Conservation (phyloP, 2,888 invertebrate genomes). For the Caenorhabditis afra region DNA sequence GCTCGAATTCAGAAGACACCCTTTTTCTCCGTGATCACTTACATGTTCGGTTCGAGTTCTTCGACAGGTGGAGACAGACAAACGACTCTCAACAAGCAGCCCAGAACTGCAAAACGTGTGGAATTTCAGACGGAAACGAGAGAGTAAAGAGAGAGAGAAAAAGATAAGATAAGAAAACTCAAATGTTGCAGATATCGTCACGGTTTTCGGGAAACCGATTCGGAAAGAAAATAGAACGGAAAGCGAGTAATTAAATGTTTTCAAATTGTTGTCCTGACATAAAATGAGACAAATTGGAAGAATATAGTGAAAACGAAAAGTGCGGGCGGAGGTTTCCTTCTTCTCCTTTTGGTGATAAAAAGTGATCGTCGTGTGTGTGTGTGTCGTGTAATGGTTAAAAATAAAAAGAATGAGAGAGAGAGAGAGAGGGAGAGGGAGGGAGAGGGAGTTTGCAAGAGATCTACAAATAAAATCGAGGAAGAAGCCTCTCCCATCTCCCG, state of each 20-base stretch:
- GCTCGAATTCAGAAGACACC: conserved; percentile 8
- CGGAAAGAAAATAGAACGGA: neutral
- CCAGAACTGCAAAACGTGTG: conserved; percentile 40
- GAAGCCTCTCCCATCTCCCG: conserved; percentile 7
- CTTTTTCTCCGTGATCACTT: neutral
- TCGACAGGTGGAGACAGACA: conserved; percentile 18
- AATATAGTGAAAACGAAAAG: too few relatives aligned
- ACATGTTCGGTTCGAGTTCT: conserved; percentile 13
- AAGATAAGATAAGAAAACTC: conserved; percentile 39
- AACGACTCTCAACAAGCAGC: conserved; percentile 41
- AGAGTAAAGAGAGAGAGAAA: conserved; percentile 3
- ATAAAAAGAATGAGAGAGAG: conserved; percentile 9
- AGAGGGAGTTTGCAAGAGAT: conserved; percentile 47
- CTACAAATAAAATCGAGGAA: conserved; percentile 51
- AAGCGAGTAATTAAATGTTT: neutral
- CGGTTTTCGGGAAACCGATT: conserved; percentile 25
- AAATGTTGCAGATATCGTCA: conserved; percentile 49
- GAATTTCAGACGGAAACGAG: conserved; percentile 16
- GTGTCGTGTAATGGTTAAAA: conserved; percentile 1
- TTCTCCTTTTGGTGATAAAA: neutral
- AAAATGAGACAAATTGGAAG: too few relatives aligned
- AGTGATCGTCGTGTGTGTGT: neutral
- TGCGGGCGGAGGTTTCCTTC: too few relatives aligned
- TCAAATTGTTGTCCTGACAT: conserved; percentile 1
- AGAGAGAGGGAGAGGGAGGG: conserved; percentile 13